These are phyloP conservation scores for Burhinus oedicnemus DNA, from an alignment of 2,113 vertebrate species.

Conservation along the genomic window DNA sequence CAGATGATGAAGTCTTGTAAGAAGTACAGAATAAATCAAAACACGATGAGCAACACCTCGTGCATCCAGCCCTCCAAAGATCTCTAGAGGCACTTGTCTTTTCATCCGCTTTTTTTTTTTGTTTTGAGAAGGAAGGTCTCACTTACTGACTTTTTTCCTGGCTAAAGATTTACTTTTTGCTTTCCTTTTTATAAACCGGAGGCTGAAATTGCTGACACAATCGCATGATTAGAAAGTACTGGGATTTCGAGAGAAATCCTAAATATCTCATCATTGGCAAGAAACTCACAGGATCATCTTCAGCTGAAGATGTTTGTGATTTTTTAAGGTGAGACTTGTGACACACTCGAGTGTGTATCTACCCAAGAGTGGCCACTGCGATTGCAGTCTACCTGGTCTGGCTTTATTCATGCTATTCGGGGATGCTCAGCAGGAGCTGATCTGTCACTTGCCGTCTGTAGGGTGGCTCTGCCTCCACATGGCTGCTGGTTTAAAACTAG, in stretches of 20 bases:
- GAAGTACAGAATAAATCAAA: not conserved
- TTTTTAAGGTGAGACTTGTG: not conserved
- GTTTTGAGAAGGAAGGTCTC: not conserved
- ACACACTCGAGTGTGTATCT: not conserved
- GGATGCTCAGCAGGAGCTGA: not conserved
- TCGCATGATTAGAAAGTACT: not conserved
- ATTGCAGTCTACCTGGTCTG: not conserved
- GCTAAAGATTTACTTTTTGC: not conserved
- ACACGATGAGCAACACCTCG: not conserved
- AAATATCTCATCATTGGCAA: not conserved
- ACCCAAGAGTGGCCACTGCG: not conserved
- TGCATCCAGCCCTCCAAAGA: not conserved
- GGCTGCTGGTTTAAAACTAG: constrained; percentile 42
- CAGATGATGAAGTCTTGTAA: constrained; percentile 1
- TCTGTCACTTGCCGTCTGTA: not conserved
- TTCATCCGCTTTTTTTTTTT: not conserved
- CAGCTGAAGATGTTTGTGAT: not conserved
- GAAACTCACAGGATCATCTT: not conserved
- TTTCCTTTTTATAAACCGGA: not conserved
- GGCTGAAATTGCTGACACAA: not conserved
- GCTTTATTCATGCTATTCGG: not conserved
- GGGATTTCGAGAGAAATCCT: not conserved
- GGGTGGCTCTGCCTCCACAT: constrained; percentile 2
- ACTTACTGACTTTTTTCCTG: not conserved
- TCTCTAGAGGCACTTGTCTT: not conserved